phyloP scores from a whole-genome alignment of 2,797 vertebrate species.

The Lates japonicus region DNA sequence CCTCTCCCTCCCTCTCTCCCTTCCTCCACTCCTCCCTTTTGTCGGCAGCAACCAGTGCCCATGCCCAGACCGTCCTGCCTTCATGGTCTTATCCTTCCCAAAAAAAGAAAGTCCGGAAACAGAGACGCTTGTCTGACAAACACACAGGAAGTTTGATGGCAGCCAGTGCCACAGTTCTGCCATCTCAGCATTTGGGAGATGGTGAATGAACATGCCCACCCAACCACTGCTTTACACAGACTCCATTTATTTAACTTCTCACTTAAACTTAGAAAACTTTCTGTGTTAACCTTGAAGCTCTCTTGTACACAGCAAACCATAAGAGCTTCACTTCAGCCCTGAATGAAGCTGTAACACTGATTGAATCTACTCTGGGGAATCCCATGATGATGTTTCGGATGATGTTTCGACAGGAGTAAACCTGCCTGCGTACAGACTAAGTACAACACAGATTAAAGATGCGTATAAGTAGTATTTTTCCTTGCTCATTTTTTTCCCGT shows the following conservation, averaged over 20 bases:
- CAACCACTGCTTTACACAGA: background rate
- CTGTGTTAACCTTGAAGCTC: slow-evolving; percentile 17
- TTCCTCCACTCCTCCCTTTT: slow-evolving; percentile 27
- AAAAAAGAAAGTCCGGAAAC: slow-evolving; percentile 26
- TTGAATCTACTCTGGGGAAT: slow-evolving; percentile 19
- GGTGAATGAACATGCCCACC: background rate
- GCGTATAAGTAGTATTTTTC: slow-evolving; percentile 10
- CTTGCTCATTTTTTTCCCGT: slow-evolving; percentile 41
- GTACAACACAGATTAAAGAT: slow-evolving; percentile 22
- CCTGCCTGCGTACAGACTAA: slow-evolving; percentile 13
- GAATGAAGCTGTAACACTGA: slow-evolving; percentile 20
- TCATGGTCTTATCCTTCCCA: background rate
- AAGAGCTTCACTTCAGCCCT: slow-evolving; percentile 15
- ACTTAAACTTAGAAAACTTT: slow-evolving; percentile 15
- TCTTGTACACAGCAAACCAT: background rate
- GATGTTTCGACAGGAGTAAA: slow-evolving; percentile 43
- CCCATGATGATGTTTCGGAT: slow-evolving; percentile 31
- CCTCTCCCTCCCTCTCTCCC: slow-evolving; percentile 10
- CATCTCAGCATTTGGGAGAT: slow-evolving; percentile 13
- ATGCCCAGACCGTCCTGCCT: slow-evolving; percentile 1
- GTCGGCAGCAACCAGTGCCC: slow-evolving; percentile 26
- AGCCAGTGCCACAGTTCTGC: slow-evolving; percentile 20
- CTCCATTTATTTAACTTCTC: background rate
- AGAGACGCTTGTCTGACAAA: slow-evolving; percentile 32
- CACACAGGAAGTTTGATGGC: slow-evolving; percentile 47